A percentile compares a stretch with the other conserved stretches of the same genome.
These are phyloP conservation scores for Meloidogyne floridensis DNA, from an alignment of 1,140 invertebrate species.

Conservation along the genomic window DNA sequence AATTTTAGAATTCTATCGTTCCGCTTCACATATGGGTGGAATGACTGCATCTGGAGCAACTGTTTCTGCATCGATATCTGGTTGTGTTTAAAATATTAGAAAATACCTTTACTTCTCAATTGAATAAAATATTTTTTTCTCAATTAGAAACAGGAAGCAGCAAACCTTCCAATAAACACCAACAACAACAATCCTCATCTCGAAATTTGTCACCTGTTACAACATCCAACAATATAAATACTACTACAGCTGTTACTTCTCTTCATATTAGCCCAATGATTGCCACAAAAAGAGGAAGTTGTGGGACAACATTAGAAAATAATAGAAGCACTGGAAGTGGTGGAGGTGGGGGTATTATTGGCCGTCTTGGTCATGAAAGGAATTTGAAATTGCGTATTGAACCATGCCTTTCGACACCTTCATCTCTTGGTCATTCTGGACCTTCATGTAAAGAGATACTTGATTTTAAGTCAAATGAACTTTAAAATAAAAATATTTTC, in stretches of 20 bases:
- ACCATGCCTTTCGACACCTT: conserved; percentile 51
- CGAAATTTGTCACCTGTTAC: conserved; percentile 1
- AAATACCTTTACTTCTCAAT: neutral
- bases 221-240: neutral
- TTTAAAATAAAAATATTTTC: too few relatives aligned
- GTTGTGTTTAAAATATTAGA: neutral
- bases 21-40: conserved; percentile 62
- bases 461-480: neutral
- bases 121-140: neutral
- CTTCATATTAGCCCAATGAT: conserved; percentile 27
- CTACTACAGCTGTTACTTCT: conserved; percentile 10
- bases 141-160: neutral
- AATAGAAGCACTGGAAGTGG: neutral
- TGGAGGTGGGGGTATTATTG: neutral
- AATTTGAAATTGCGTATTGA: conserved; percentile 45
- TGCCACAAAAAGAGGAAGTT: conserved; percentile 8
- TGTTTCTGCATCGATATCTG: neutral
- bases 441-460: neutral
- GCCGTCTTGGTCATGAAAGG: conserved; percentile 27
- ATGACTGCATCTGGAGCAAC: conserved; percentile 43
- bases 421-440: conserved; percentile 38
- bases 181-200: neutral
- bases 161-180: neutral
- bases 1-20: conserved; percentile 57
- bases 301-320: conserved; percentile 14